Conservation (phyloP, 2,888 invertebrate species). For the Lasius platythorax region DNA sequence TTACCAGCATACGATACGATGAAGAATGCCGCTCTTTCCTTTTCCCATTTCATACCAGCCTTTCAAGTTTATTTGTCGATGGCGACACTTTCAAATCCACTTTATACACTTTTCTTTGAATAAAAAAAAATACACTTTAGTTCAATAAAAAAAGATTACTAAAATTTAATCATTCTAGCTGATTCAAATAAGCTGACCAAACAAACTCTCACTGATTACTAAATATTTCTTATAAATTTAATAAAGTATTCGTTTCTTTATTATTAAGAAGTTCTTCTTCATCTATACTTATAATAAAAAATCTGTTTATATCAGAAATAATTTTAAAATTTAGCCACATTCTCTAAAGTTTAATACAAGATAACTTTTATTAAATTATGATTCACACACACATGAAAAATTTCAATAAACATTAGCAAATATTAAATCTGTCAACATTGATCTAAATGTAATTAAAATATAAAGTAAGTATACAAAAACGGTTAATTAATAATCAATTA, state of each 20-base stretch:
- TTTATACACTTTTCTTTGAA: neutral
- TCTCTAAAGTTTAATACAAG: neutral
- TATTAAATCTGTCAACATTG: neutral
- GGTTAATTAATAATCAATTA: neutral
- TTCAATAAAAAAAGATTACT: neutral
- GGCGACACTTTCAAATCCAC: constrained; percentile 16
- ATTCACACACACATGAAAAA: neutral
- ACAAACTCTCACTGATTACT: neutral
- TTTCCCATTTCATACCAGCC: neutral
- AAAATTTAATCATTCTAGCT: neutral
- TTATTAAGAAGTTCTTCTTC: neutral
- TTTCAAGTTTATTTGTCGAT: constrained; percentile 7
- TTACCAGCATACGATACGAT: constrained; percentile 28
- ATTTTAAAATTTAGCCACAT: neutral
- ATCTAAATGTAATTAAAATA: neutral
- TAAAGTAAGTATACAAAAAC: neutral
- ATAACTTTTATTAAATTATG: neutral
- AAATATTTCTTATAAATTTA: neutral
- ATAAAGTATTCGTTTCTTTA: neutral
- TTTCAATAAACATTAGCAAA: neutral
- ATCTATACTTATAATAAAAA: neutral
- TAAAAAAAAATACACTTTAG: neutral
- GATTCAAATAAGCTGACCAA: neutral
- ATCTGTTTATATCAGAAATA: neutral
- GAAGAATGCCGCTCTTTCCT: neutral